Evolutionary conservation across 2,113 vertebrate genomes (phyloP), one percentile per base, ranked within the genome.

Genomic region (Capreolus pygargus): DNA sequence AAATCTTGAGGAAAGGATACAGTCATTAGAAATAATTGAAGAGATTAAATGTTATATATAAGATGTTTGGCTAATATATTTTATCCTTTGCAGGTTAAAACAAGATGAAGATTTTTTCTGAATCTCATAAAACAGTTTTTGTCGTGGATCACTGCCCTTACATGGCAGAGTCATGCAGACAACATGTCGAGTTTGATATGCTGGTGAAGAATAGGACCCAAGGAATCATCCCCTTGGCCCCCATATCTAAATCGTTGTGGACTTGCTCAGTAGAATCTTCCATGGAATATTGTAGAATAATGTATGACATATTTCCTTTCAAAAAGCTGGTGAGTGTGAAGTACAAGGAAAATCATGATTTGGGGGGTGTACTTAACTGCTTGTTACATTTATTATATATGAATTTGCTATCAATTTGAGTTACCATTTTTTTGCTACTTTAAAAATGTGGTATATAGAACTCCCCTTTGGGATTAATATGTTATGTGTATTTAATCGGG

Each of bases 81-180:
- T 96, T 79, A 57, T 54, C 81, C 23, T 17, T 89, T 61, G 19
- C 86, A 98, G 98, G 91, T 93, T 83, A 83, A 96, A 85, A 98
- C 99, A 99, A 98, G 98, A 99, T 99, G 99, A 99, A 99, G 99
- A 99, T 99, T 98, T 99, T 99, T 98, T 99, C 99, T 2, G 99
- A 99, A 98, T 99, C 99, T 58, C 99, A 99, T 98, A 99, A 99
- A 99, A 99, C 99, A 1, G 99, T 99, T 52, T 99, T 99, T 14
- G 99, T 99, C 92, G 99, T 99, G 98, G 99, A 99, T 98, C 99
- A 99, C 99, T 99, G 99, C 97, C 99, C 99, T 0, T 99, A 99
- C 98, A 99, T 99, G 99, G 99, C 99, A 25, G 99, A 99, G 95
- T 99, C 99, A 15, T 99, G 99, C 98, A 98, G 99, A 61, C 99